Conservation (phyloP, 2,797 vertebrate species). For the Xenopus petersii region DNA sequence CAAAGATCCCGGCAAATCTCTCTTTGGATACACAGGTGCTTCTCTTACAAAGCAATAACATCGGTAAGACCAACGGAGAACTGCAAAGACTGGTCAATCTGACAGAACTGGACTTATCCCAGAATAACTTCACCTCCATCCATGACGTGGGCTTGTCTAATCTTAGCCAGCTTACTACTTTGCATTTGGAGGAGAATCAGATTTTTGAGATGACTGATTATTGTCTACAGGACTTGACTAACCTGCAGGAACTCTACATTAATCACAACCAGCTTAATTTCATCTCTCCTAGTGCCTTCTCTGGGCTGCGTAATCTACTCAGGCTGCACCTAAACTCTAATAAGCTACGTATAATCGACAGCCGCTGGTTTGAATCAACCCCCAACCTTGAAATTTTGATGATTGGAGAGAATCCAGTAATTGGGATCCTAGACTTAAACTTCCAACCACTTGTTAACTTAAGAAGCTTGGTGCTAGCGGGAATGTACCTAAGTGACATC, state of each 20-base stretch:
- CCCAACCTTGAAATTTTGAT: constrained; percentile 96
- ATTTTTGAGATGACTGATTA: constrained; percentile 89
- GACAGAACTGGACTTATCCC: constrained; percentile 92
- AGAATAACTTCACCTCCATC: constrained; percentile 93
- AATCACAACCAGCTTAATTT: constrained; percentile 94
- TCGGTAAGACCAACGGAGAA: constrained; percentile 83
- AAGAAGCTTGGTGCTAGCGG: constrained; percentile 89
- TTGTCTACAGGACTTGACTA: constrained; percentile 87
- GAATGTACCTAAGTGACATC: constrained; percentile 91
- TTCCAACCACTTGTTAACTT: constrained; percentile 87
- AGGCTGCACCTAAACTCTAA: constrained; percentile 96
- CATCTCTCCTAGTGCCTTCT: constrained; percentile 88
- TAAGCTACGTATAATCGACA: constrained; percentile 84
- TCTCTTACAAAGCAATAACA: constrained; percentile 94
- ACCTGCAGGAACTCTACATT: constrained; percentile 94
- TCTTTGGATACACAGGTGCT: constrained; percentile 95
- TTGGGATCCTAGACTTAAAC: constrained; percentile 91
- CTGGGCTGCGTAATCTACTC: constrained; percentile 84
- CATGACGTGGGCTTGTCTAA: constrained; percentile 86
- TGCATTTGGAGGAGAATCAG: constrained; percentile 95
- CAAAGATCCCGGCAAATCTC: constrained; percentile 87
- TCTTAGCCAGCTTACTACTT: constrained; percentile 89
- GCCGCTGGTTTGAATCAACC: constrained; percentile 91
- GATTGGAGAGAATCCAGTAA: constrained; percentile 95
- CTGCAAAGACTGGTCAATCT: constrained; percentile 91